Conservation (phyloP, 2,797 vertebrate genomes). For the Kryptopterus vitreolus region DNA sequence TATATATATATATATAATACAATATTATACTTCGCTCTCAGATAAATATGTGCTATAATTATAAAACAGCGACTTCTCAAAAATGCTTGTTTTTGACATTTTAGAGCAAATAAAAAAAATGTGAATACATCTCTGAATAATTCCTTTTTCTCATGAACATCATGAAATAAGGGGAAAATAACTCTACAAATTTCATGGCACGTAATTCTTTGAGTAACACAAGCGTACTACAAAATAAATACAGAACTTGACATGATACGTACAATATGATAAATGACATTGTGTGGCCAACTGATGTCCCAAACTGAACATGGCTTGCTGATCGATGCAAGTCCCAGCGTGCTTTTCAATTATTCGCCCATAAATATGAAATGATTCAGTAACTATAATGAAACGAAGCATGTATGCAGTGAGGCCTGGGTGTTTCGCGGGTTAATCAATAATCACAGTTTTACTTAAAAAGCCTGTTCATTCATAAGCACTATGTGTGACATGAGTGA, state of each 20-base stretch:
- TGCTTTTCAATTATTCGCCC: background rate
- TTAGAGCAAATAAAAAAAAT: too few relatives aligned
- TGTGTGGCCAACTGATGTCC: background rate
- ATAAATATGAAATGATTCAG: background rate
- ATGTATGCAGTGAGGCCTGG: background rate
- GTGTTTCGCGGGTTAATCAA: background rate
- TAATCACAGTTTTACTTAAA: background rate
- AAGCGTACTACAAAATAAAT: background rate
- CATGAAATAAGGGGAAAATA: too few relatives aligned
- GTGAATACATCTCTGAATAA: too few relatives aligned
- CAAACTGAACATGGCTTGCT: background rate
- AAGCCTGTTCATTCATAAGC: background rate
- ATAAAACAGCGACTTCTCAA: too few relatives aligned
- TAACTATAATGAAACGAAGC: background rate
- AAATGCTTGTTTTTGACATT: too few relatives aligned
- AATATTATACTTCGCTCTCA: slow-evolving; percentile 14
- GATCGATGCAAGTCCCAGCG: background rate
- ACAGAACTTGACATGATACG: background rate
- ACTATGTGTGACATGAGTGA: slow-evolving; percentile 11
- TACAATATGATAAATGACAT: background rate
- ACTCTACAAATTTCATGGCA: background rate
- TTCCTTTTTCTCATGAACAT: too few relatives aligned
- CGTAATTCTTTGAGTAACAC: background rate
- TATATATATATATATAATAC: too few relatives aligned
- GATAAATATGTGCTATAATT: background rate